Base-by-base conservation (phyloP, 1,140 invertebrate species). In the Himalopsyche phryganea region DNA sequence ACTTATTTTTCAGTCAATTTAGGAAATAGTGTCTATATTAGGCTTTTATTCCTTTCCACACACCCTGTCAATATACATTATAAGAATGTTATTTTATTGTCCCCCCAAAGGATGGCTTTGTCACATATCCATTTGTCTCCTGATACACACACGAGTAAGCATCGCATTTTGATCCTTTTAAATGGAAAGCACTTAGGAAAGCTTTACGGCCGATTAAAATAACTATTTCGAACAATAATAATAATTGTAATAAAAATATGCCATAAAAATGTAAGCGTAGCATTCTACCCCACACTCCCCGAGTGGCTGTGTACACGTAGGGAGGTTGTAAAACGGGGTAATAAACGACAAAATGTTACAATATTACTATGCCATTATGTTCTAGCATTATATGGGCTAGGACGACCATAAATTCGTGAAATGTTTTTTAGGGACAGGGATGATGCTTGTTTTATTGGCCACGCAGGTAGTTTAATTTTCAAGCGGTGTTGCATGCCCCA, bases 281-380 rank as follows among this genome's bases (percentile, higher is more conserved):
- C n/a, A 40, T n/a, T 10, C 38, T 32, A 15, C 11, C 32, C 49
- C 23, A 23, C 11, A 38, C n/a, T 19, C 13, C n/a, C 7, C 13
- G 35, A 17, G 17, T 11, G 36, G 18, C 6, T 20, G 33, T 14
- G 1, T 9, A 13, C 14, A 5, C 40, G 35, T 14, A 46, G 44
- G 57, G 53, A 49, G 61, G 58, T 44, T 64, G 58, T 64, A 64
- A 64, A 60, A 60, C 58, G 52, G 58, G 46, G 61, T 45, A 60
- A 60, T 64, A 64, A 64, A 64, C 58, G 53, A 59, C 57, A 64
- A 64, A 64, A 64, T 64, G 61, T 42, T 64, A 64, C 58, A 64
- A 60, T 58, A 64, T 57, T 64, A 58, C 61, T 58, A 48, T 53
- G 61, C 50, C 58, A 64, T 64, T 64, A 64, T 64, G 57, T 54